phyloP scores from a whole-genome alignment of 53 echinoderm and acorn worm species.

The Antedon mediterranea region DNA sequence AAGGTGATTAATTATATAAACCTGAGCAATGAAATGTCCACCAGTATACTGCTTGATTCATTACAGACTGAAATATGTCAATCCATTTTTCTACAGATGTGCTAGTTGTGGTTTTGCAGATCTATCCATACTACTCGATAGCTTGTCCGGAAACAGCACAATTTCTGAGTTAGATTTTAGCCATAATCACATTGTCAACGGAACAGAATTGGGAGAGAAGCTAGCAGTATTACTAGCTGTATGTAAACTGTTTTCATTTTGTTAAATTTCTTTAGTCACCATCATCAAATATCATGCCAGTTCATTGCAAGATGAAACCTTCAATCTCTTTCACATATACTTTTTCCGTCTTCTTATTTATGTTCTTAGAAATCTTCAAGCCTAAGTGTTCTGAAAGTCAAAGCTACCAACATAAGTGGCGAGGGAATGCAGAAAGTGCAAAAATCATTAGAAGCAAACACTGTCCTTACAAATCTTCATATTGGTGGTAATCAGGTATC shows the following conservation, averaged over 20 bases:
- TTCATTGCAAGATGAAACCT: too few species aligned
- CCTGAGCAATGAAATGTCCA: too few species aligned
- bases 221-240: constrained; percentile 24
- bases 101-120: constrained; percentile 52
- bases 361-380: background rate
- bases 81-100: constrained; percentile 16
- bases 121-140: constrained; percentile 22
- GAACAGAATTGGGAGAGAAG: constrained; percentile 16
- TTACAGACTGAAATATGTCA: too few species aligned
- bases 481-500: constrained; percentile 46
- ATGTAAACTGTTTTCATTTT: background rate
- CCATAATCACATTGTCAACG: constrained; percentile 39
- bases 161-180: constrained; percentile 37
- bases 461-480: constrained; percentile 20
- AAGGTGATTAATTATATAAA: constrained; percentile 30
- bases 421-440: constrained; percentile 18
- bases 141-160: constrained; percentile 14
- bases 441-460: constrained; percentile 23
- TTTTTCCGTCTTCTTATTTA: background rate
- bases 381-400: constrained; percentile 2
- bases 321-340: background rate
- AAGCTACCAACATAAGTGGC: constrained; percentile 26
- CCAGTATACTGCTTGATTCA: too few species aligned
- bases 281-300: too few species aligned
- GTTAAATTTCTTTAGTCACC: too few species aligned